Percentiles rank a stretch among this genome's conserved stretches.
These are phyloP conservation scores for Ursus arctos DNA, from an alignment of 2,113 vertebrate species.

Conservation along the genomic window DNA sequence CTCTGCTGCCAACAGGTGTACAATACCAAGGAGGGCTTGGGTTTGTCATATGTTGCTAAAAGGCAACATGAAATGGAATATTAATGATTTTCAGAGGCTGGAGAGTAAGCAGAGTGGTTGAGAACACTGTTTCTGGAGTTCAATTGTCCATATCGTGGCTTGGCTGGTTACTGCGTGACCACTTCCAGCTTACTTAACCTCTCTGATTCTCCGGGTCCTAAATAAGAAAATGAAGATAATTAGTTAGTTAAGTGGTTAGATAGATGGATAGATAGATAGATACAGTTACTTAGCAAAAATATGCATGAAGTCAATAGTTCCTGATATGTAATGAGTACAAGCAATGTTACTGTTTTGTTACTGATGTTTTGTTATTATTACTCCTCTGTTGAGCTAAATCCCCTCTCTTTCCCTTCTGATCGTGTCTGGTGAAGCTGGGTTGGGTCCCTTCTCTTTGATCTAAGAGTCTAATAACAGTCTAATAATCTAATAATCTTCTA, in stretches of 20 bases:
- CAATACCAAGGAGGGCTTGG: neutral
- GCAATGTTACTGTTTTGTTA: neutral
- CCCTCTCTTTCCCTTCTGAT: neutral
- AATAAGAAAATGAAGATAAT: slow-evolving; percentile 39
- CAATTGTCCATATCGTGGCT: neutral
- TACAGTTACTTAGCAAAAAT: neutral
- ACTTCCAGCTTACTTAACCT: neutral
- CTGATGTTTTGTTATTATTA: neutral
- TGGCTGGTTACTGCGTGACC: neutral
- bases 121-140: neutral
- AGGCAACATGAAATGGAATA: neutral
- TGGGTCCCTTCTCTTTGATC: neutral
- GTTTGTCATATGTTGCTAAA: neutral
- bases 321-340: neutral
- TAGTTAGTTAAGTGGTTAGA: neutral
- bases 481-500: neutral
- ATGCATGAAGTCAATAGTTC: neutral
- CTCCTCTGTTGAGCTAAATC: neutral
- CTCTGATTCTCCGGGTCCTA: slow-evolving; percentile 9
- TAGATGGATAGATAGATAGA: neutral
- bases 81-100: neutral
- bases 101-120: neutral
- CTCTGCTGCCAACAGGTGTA: slow-evolving; percentile 44
- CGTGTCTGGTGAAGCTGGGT: neutral
- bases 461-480: neutral